phyloP scores from a whole-genome alignment of 2,113 vertebrate genomes.

The Climacteris rufus region DNA sequence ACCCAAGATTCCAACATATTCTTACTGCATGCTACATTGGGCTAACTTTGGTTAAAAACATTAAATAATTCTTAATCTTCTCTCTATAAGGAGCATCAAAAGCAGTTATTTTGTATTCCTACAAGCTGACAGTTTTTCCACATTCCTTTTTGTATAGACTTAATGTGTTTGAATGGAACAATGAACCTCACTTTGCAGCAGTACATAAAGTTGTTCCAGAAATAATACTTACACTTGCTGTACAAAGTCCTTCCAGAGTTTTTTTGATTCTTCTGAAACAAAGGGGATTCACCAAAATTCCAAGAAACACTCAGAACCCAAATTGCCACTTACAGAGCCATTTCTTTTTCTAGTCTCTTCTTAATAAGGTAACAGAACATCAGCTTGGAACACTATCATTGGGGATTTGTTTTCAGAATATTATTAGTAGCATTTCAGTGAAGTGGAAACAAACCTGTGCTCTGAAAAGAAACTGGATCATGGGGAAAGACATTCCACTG shows the following conservation, averaged over 20 bases:
- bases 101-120: background rate
- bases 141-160: background rate
- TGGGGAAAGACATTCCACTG: background rate
- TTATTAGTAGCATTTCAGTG: conserved; percentile 57
- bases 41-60: background rate
- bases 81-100: background rate
- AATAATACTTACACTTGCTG: background rate
- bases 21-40: background rate
- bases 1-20: background rate
- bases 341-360: conserved; percentile 29
- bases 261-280: conserved; percentile 4
- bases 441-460: conserved; percentile 49
- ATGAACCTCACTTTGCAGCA: background rate
- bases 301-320: background rate
- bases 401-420: conserved; percentile 64
- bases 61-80: background rate
- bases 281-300: background rate
- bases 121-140: background rate
- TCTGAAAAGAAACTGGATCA: conserved; percentile 31
- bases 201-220: background rate
- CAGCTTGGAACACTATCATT: conserved; percentile 50
- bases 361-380: conserved; percentile 48
- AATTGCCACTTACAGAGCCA: background rate
- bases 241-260: background rate
- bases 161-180: background rate